A percentile compares a stretch with the other conserved stretches of the same genome.
Conservation (phyloP, 2,113 vertebrate genomes). For the Rallus limicola region DNA sequence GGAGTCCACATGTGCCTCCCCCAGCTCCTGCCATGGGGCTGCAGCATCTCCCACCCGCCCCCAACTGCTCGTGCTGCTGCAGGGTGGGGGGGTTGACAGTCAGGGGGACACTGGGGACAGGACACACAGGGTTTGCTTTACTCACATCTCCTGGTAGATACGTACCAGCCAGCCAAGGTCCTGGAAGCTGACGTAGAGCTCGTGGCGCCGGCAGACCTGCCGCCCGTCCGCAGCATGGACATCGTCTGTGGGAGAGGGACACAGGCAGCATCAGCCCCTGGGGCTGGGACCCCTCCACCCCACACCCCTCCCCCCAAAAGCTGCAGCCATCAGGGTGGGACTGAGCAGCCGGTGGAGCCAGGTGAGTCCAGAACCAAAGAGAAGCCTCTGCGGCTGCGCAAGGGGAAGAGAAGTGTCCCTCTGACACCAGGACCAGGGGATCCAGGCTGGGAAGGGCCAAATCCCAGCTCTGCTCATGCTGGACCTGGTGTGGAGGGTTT, state of each 20-base stretch:
- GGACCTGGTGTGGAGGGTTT: neutral
- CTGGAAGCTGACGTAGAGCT: slow-evolving; percentile 95
- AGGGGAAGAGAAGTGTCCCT: neutral
- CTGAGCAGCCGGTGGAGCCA: rapidly evolving
- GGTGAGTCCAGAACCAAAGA: rapidly evolving
- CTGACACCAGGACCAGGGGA: rapidly evolving
- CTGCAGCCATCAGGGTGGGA: neutral
- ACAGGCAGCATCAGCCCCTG: neutral
- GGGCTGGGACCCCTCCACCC: no score
- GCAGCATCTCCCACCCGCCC: neutral
- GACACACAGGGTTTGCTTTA: no score
- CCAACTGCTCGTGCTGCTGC: rapidly evolving
- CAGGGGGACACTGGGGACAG: no score
- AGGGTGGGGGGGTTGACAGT: no score
- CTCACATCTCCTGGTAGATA: neutral
- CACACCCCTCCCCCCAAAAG: no score
- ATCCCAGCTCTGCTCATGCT: neutral
- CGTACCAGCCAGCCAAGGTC: slow-evolving; percentile 96
- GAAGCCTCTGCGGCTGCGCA: rapidly evolving
- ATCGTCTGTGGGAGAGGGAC: slow-evolving; percentile 74
- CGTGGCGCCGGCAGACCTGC: slow-evolving; percentile 89
- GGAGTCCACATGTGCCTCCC: neutral
- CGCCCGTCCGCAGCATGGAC: slow-evolving; percentile 67
- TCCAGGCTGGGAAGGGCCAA: neutral
- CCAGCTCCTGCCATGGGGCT: rapidly evolving